phyloP scores from a whole-genome alignment of 2,113 vertebrate genomes.

The Paracanthobrama guichenoti region DNA sequence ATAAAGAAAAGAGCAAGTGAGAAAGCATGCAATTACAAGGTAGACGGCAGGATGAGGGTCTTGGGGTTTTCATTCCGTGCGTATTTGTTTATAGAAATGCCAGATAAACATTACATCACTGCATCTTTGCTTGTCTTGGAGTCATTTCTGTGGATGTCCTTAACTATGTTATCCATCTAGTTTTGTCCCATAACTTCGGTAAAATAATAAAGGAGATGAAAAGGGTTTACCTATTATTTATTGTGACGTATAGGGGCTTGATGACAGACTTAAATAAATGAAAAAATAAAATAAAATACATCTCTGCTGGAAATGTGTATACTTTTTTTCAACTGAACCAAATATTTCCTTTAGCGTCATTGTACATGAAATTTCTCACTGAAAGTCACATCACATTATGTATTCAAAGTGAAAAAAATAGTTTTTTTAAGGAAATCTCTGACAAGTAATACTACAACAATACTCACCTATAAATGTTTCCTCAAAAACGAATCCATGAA shows the following conservation, averaged over 20 bases:
- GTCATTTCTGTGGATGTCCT: conserved; percentile 47
- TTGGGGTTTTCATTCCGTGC: conserved; percentile 47
- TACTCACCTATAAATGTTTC: conserved; percentile 49
- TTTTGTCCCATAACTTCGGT: neutral
- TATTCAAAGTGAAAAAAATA: neutral
- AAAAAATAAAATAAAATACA: neutral
- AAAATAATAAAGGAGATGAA: conserved; percentile 8
- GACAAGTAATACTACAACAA: conserved; percentile 63
- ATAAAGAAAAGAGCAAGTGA: neutral
- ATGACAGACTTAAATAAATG: conserved; percentile 1
- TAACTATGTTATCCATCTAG: conserved; percentile 53
- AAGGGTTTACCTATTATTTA: neutral
- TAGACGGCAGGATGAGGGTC: conserved; percentile 28
- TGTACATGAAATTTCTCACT: neutral
- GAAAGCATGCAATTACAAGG: conserved; percentile 7
- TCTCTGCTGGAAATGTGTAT: neutral
- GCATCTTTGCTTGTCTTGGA: conserved; percentile 37
- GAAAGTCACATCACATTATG: neutral
- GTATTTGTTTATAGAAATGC: conserved; percentile 58
- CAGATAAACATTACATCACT: conserved; percentile 61
- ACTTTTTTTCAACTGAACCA: neutral
- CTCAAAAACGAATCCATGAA: conserved; percentile 64
- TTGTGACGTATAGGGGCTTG: neutral
- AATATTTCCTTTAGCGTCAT: neutral
- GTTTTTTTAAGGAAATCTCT: conserved; percentile 48